Evolutionary conservation across 2,888 invertebrate species (phyloP).

Genomic region (Minunthozetes semirufus): DNA sequence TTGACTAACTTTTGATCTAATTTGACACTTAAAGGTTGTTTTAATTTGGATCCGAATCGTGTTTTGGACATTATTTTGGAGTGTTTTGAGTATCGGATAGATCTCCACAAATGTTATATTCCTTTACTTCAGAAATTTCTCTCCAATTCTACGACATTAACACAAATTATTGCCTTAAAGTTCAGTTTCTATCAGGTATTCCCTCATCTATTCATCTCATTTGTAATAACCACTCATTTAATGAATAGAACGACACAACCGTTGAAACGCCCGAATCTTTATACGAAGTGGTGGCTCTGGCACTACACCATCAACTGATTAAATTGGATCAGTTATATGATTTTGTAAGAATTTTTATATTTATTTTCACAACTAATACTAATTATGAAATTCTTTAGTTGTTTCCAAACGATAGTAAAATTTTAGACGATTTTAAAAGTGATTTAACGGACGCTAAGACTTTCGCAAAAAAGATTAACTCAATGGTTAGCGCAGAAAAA

Average conservation of each 20-base stretch:
- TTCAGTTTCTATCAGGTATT: conserved; percentile 57
- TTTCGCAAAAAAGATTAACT: conserved; percentile 72
- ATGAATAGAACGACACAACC: conserved; percentile 15
- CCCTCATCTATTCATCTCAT: not conserved
- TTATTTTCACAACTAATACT: too few relatives aligned
- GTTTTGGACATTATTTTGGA: conserved; percentile 93
- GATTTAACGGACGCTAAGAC: conserved; percentile 74
- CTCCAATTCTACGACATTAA: conserved; percentile 76
- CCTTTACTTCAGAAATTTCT: conserved; percentile 78
- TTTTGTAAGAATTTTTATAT: conserved; percentile 54
- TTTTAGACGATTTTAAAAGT: conserved; percentile 72
- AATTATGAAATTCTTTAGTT: too few relatives aligned
- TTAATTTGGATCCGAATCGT: conserved; percentile 96
- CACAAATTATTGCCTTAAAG: conserved; percentile 92
- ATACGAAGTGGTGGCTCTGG: conserved; percentile 78
- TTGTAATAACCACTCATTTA: not conserved
- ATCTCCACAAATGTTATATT: conserved; percentile 63
- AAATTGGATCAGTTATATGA: conserved; percentile 78
- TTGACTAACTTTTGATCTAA: not conserved
- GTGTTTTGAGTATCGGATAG: conserved; percentile 71
- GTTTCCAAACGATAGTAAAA: conserved; percentile 72
- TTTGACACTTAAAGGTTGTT: conserved; percentile 66
- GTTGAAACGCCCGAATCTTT: conserved; percentile 66
- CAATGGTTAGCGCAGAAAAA: conserved; percentile 56
- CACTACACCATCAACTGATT: conserved; percentile 80